These are phyloP conservation scores for Nemurella pictetii DNA, from an alignment of 2,888 invertebrate species.

Conservation along the genomic window DNA sequence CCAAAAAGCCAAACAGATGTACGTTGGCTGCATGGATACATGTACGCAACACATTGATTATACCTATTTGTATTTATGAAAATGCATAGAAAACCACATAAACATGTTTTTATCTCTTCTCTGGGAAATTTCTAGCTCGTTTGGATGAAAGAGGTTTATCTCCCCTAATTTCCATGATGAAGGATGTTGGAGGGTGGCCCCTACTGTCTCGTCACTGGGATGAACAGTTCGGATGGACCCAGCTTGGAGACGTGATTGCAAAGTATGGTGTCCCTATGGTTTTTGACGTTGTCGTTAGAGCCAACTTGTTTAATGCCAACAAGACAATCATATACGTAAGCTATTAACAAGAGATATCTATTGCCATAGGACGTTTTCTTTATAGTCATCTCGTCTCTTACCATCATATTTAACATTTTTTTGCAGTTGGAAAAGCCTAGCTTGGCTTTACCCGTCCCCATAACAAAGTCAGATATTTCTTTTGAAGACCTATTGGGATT, in stretches of 20 bases:
- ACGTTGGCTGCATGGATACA: constrained; percentile 48
- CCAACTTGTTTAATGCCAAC: constrained; percentile 46
- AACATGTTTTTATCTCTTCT: background rate
- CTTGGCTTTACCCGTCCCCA: constrained; percentile 20
- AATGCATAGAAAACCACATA: background rate
- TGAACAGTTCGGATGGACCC: constrained; percentile 48
- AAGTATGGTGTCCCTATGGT: constrained; percentile 51
- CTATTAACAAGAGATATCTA: background rate
- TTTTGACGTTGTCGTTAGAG: constrained; percentile 47
- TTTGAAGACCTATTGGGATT: background rate
- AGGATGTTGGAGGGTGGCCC: constrained; percentile 50
- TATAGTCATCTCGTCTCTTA: background rate
- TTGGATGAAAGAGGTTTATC: constrained; percentile 43
- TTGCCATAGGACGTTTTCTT: background rate
- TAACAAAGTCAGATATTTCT: background rate
- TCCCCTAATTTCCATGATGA: constrained; percentile 48
- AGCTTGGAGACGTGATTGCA: constrained; percentile 49
- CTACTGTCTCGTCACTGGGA: constrained; percentile 43
- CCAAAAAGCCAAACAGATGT: constrained; percentile 51
- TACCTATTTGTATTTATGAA: background rate
- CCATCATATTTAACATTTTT: background rate
- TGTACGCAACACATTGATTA: background rate
- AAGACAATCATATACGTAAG: constrained; percentile 50
- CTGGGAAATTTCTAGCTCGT: constrained; percentile 38
- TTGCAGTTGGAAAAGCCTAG: background rate